Evolutionary conservation across 2,888 invertebrate genomes (phyloP).

Genomic region (Xanthia togata): DNA sequence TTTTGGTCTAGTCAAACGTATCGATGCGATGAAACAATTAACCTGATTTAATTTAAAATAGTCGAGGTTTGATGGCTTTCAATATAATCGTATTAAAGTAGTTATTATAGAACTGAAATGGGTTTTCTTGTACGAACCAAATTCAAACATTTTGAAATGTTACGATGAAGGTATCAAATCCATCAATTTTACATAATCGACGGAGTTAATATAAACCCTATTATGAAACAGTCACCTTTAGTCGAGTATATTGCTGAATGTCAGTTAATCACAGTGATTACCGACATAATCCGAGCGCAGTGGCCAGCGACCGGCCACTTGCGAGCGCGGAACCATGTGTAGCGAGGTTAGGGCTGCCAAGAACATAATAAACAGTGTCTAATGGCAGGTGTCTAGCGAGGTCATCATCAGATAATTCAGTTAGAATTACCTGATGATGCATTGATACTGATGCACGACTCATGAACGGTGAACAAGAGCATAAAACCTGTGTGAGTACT

Average conservation of each 20-base stretch:
- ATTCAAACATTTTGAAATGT: not conserved
- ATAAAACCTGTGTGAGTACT: not conserved
- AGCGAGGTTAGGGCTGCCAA: not conserved
- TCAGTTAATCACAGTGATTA: constrained; percentile 28
- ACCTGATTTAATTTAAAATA: not conserved
- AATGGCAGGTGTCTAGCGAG: not conserved
- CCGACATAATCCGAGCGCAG: constrained; percentile 16
- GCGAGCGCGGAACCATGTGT: not conserved
- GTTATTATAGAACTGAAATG: not conserved
- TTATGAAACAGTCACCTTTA: not conserved
- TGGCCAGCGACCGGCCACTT: constrained; percentile 5
- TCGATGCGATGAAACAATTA: not conserved
- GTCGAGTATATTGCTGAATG: constrained; percentile 2
- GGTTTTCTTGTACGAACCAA: not conserved
- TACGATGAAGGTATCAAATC: not conserved
- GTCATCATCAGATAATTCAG: too few relatives aligned
- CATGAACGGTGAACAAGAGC: not conserved
- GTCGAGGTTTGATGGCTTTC: not conserved
- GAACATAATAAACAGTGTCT: not conserved
- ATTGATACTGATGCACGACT: constrained; percentile 1
- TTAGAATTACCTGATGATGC: not conserved
- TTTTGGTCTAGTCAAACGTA: not conserved
- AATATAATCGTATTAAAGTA: not conserved
- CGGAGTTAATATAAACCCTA: not conserved
- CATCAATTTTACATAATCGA: not conserved